Base-by-base conservation (phyloP, 2,888 invertebrate species). In the Tachystola acroxantha region DNA sequence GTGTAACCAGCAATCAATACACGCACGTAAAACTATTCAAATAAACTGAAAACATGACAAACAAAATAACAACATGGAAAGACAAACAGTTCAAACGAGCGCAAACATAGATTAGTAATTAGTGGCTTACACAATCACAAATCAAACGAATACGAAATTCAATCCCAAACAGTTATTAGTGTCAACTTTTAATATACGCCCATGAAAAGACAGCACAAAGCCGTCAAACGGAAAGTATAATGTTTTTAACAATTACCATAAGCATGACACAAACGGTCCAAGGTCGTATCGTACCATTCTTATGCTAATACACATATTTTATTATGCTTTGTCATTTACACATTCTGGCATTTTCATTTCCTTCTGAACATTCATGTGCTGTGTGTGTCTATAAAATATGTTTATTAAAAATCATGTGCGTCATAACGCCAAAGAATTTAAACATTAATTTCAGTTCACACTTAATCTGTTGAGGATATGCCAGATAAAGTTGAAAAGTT, bases 231-330 rank as follows among this genome's bases (percentile, higher is more conserved):
- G 11, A 27, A 48, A 49, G 39, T 19, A n/a, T 24, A 24, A 24
- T 43, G 40, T 42, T 50, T 45, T 50, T 45, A 51, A 43, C 39
- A 48, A 51, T 57, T 50, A 53, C 48, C 53, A 57, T 48, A 57
- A 52, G 37, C 39, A 41, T 36, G 44, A 46, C 46, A 59, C 39
- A 39, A 50, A 50, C 40, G 53, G 42, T 47, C 38, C 54, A 65
- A 65, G 64, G 64, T 48, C 53, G 43, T 56, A 53, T 50, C 48
- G 50, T 55, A 56, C 57, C 53, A 63, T 68, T 62, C 57, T 65
- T 53, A 72, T 71, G 67, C 48, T 57, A 73, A 73, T 66, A 43
- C 41, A 44, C 33, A 47, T 34, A 53, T 48, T 57, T 56, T 56
- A 50, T 57, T 47, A 47, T 44, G 47, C 38, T 47, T 48, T 50